Base-by-base conservation (phyloP, 2,888 invertebrate genomes). In the Yponomeuta sedellus region DNA sequence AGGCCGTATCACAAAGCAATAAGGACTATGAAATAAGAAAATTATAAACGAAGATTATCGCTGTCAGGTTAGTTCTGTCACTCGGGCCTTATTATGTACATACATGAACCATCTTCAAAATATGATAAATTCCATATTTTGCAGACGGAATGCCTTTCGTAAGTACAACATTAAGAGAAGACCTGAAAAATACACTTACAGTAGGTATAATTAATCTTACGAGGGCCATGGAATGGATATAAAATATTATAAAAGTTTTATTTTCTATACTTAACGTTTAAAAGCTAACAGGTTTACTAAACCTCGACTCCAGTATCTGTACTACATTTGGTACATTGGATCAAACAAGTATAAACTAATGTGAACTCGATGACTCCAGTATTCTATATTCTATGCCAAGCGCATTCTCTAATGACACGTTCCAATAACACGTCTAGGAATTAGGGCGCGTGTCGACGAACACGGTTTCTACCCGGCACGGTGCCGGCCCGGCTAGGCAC, bases 231-330 rank as follows among this genome's bases (percentile, higher is more conserved):
- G 89, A 90, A 90, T 90, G 89, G 82, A 86, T 90, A 88, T 79
- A 90, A 89, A 89, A 88, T 81, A 82, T 88, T 88, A 88, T 82
- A 89, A 89, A 86, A 87, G 72, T 77, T 74, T 76, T 76, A 77
- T 67, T 68, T 67, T 66, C 67, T 25, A 52, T 25, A 52, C n/a
- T 57, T 58, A 64, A 64, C 16, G 25, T 64, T 64, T n/a, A 28
- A 4, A 64, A 57, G n/a, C 57, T 34, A 57, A 58, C 22, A 58
- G 57, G 58, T 57, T n/a, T 58, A 52, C 12, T 63, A 22, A 5
- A 8, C 34, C 34, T 57, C 19, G 57, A 57, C 57, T n/a, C 57
- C 56, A 12, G 10, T 57, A 2, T 57, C 57, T 20, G 16, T 57
- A 19, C 10, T 19, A 16, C 20, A 16, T 57, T 57, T 57, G 10